Conservation (phyloP, 2,888 invertebrate species). For the Megalurothrips usitatus region DNA sequence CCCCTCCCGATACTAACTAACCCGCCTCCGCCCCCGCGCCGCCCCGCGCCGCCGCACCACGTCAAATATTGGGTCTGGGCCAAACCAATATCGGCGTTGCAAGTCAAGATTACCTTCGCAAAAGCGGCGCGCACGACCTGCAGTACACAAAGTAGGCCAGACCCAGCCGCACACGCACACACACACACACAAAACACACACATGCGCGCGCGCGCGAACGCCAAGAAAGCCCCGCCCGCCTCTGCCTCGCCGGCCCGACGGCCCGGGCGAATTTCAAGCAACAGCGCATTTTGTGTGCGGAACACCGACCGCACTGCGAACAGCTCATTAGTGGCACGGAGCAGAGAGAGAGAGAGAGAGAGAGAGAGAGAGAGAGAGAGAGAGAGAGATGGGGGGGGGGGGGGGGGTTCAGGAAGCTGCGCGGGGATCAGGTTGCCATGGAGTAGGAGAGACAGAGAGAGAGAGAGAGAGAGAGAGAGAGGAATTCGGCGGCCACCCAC, state of each 20-base stretch:
- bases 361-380: neutral
- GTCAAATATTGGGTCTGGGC: neutral
- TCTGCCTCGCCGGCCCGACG: neutral
- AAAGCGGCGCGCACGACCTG: no score
- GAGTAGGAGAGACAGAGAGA: no score
- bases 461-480: neutral
- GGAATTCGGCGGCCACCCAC: neutral
- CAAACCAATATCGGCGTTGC: slow-evolving; percentile 8
- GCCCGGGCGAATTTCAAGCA: neutral
- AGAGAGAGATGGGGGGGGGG: neutral
- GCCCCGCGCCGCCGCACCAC: neutral
- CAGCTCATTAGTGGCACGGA: neutral
- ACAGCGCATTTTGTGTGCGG: neutral
- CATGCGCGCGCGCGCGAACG: neutral
- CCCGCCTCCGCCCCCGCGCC: neutral
- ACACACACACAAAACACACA: neutral
- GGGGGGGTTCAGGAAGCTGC: neutral
- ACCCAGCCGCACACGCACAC: no score
- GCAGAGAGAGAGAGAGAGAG: neutral
- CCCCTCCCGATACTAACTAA: neutral
- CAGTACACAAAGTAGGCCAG: no score
- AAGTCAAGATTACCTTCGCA: no score
- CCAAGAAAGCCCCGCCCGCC: neutral
- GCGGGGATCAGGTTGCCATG: no score
- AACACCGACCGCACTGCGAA: no score